phyloP scores from a whole-genome alignment of 2,113 vertebrate genomes.

The Willisornis vidua region DNA sequence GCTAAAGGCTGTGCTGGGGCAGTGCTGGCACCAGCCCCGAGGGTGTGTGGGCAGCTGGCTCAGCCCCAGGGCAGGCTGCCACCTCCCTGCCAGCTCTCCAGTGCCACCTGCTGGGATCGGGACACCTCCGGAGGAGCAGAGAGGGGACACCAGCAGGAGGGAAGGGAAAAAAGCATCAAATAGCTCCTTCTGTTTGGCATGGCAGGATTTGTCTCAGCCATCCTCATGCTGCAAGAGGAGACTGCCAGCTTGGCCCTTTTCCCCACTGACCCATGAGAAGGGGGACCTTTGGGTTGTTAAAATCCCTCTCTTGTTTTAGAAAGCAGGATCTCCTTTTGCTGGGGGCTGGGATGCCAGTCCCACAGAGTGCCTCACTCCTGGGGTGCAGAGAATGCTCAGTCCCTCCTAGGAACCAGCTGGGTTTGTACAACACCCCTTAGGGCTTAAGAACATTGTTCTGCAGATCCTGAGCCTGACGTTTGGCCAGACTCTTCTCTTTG shows the following conservation, averaged over 20 bases:
- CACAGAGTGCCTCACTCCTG: not conserved
- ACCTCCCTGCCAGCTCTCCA: not conserved
- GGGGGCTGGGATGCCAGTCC: not conserved
- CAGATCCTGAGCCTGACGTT: not conserved
- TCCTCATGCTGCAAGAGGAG: not conserved
- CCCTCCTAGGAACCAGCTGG: not conserved
- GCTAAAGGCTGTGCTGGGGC: not conserved
- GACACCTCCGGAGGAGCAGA: not conserved
- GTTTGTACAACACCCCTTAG: not conserved
- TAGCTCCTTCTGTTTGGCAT: not conserved
- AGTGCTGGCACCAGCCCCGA: no score
- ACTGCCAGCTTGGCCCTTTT: not conserved
- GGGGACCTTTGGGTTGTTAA: not conserved
- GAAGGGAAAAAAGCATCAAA: not conserved
- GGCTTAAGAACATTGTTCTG: not conserved
- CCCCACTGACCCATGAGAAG: not conserved
- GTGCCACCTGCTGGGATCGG: constrained; percentile 1
- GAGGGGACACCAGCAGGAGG: not conserved
- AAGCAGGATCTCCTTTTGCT: not conserved
- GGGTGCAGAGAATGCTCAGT: not conserved
- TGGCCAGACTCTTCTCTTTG: not conserved
- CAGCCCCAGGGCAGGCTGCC: not conserved
- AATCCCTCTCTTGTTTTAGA: not conserved
- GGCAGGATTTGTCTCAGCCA: not conserved
- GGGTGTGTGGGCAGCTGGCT: not conserved